Conservation (phyloP, 2,888 invertebrate species). For the Balanococcus diminutus region DNA sequence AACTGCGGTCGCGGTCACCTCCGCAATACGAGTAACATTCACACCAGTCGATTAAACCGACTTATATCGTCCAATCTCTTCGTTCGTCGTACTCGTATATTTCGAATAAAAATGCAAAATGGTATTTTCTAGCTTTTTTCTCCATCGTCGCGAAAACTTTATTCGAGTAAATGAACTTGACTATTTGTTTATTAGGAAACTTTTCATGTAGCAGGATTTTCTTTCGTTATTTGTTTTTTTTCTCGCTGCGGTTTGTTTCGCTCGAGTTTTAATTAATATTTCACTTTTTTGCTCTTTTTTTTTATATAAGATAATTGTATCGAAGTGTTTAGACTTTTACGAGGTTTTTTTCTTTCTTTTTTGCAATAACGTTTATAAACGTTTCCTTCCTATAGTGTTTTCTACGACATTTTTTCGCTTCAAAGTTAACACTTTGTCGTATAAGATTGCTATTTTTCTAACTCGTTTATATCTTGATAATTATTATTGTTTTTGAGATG, state of each 20-base stretch:
- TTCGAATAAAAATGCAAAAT: conserved; percentile 13
- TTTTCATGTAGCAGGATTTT: not conserved
- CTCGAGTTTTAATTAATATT: conserved; percentile 32
- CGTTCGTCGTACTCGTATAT: not conserved
- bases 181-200: conserved; percentile 41
- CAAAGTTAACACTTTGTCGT: not conserved
- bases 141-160: not conserved
- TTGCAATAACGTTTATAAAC: not conserved
- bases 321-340: not conserved
- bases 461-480: not conserved
- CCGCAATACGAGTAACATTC: not conserved
- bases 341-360: not conserved
- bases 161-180: conserved; percentile 18
- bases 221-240: not conserved
- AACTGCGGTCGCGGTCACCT: not conserved
- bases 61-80: not conserved
- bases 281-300: not conserved
- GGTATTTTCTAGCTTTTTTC: not conserved
- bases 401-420: not conserved
- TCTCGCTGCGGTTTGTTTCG: not conserved
- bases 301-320: conserved; percentile 3
- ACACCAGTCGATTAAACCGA: conserved; percentile 14
- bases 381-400: not conserved
- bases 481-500: no score
- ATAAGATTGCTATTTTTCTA: not conserved